Evolutionary conservation across 2,113 vertebrate genomes (phyloP), one percentile per base, ranked within the genome.

Genomic region (Archocentrus centrarchus): DNA sequence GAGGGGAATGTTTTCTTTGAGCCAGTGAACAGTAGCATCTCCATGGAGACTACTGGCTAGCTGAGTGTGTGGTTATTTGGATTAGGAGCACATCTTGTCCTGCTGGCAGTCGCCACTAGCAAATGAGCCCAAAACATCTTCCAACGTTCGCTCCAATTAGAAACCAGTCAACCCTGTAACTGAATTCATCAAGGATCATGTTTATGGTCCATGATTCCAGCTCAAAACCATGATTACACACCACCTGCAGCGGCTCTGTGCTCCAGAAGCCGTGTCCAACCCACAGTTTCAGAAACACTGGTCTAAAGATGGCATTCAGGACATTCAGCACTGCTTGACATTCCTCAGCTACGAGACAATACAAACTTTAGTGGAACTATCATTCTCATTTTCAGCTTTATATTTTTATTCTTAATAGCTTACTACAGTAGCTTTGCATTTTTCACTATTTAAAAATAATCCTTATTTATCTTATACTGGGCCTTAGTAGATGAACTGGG

Each of bases 11-110:
- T 92, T 93, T 92, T 87, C 84, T 64, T 84, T 10, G 39, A 73
- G 80, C 57, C 47, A 55, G 37, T 89, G 83, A 90, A 90, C 75
- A 68, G 80, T n/a, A 59, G 77, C 53, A 68, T 94, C 90, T 81
- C 92, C 92, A 93, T 89, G 91, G 94, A 91, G 91, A 93, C 84
- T 6, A 30, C 80, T 86, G 80, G 90, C 83, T 79, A 78, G 85
- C 64, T 20, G 57, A 86, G 79, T 2, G 64, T 32, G 78, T 78
- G 81, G 70, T 77, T 37, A 22, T 79, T 73, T 73, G 77, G 64
- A 83, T 63, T 44, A 90, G 79, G 64, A 80, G 66, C 75, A 82
- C 83, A 73, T 80, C 85, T 75, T 53, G 50, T 82, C 75, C 79
- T 59, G 79, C 81, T 86, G 85, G 85, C 80, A 53, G 53, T 61